Evolutionary conservation across 2,113 vertebrate species (phyloP), one percentile per base, ranked within the genome.

Genomic region (Equus przewalskii): DNA sequence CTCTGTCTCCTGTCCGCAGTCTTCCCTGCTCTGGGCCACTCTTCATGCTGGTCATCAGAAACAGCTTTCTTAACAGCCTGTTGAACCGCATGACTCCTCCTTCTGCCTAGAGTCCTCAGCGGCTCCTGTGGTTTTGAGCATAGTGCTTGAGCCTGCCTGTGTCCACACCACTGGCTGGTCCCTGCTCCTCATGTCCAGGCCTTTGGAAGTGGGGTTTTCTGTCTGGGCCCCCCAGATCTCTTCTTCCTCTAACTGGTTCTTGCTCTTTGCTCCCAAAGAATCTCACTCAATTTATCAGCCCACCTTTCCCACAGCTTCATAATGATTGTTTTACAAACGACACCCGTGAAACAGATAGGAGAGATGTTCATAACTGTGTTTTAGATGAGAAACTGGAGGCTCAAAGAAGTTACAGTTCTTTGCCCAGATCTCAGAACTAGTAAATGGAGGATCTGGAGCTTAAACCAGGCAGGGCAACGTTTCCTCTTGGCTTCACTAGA

Each of bases 331-430:
- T 93, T 80, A 89, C 12, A 65, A 86, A 54, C 75, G 72, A 54
- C 7, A 3, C 21, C 30, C 46, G 1, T 8, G 78, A 60, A 33
- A 49, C 24, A 54, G 46, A 41, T 73, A 78, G 69, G 18, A 82
- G 22, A 49, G 41, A 84, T 21, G 28, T 28, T 73, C 16, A 46
- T 11, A 54, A 41, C 33, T 70, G 26, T 13, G 67, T 94, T 91
- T 76, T 33, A 33, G 65, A 60, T 93, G 85, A 93, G 72, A 93
- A 84, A 64, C 21, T n/a, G 58, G 60, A 89, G n/a, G 11, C 10
- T 76, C 30, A 33, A 81, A 87, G 54, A 65, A 67, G 70, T 78
- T 54, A 21, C 0, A 9, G 33, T 36, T 89, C 22, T 92, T 96
- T 89, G 11, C 6, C 33, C 41, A 83, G 60, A 21, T 89, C n/a